Conservation (phyloP, 2,113 vertebrate species). For the Numenius arquata region DNA sequence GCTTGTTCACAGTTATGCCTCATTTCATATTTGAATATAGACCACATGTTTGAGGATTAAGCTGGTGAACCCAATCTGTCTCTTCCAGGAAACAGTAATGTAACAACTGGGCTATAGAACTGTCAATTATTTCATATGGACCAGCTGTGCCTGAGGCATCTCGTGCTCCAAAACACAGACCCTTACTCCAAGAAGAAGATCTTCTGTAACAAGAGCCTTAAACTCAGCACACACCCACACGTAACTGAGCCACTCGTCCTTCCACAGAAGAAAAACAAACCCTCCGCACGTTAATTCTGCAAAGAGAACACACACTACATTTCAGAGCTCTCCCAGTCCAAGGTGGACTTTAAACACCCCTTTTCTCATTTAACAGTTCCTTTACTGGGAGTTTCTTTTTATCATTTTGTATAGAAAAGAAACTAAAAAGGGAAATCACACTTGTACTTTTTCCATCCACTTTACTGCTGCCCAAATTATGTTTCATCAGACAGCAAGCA, state of each 20-base stretch:
- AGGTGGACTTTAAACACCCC: not conserved
- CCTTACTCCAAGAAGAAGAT: not conserved
- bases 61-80: slow-evolving; percentile 34
- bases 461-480: not conserved
- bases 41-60: slow-evolving; percentile 60
- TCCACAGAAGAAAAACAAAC: not conserved
- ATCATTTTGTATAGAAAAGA: not conserved
- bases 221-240: not conserved
- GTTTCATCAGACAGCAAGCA: not conserved
- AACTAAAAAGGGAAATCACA: not conserved
- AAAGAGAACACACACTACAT: not conserved
- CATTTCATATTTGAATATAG: slow-evolving; percentile 41
- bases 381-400: not conserved
- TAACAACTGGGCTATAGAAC: slow-evolving; percentile 26
- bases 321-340: not conserved
- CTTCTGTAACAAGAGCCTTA: not conserved
- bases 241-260: not conserved
- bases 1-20: slow-evolving; percentile 65
- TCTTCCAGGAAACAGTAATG: slow-evolving; percentile 15
- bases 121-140: not conserved
- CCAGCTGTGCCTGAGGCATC: not conserved
- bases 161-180: not conserved
- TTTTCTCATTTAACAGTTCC: not conserved
- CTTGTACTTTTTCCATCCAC: not conserved
- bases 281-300: not conserved